Percentiles rank a stretch among this genome's conserved stretches.
Conservation (phyloP, 2,888 invertebrate genomes). For the Salticus scenicus region DNA sequence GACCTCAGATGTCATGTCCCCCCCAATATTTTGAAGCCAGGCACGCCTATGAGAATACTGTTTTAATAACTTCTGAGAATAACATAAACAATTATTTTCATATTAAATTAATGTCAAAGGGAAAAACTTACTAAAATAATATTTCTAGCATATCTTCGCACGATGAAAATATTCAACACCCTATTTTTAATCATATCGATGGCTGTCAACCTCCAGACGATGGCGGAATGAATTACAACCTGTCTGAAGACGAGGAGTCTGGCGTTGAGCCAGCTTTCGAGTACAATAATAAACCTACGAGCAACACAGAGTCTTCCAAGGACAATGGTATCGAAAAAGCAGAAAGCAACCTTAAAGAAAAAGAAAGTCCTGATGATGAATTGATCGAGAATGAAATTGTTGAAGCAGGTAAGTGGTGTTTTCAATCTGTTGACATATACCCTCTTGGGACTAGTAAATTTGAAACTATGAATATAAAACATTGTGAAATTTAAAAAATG, state of each 20-base stretch:
- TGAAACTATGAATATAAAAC: too few species aligned
- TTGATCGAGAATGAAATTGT: slow-evolving; percentile 1
- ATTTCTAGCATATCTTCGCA: slow-evolving; percentile 12
- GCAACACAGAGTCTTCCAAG: slow-evolving; percentile 50
- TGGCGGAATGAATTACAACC: slow-evolving; percentile 2
- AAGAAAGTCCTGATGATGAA: not conserved
- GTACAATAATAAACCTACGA: slow-evolving; percentile 44
- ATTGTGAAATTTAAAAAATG: too few species aligned
- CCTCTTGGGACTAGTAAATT: too few species aligned
- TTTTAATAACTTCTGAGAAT: too few species aligned
- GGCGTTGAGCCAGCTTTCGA: slow-evolving; percentile 52
- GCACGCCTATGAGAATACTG: too few species aligned
- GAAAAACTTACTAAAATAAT: too few species aligned
- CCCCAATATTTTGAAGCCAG: too few species aligned
- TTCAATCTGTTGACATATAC: too few species aligned
- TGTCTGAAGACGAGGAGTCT: slow-evolving; percentile 52
- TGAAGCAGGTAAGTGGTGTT: slow-evolving; percentile 26
- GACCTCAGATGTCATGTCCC: too few species aligned
- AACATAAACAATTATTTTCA: too few species aligned
- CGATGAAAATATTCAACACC: slow-evolving; percentile 28
- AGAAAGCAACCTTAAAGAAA: not conserved
- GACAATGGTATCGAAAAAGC: not conserved
- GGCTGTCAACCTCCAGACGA: slow-evolving; percentile 43
- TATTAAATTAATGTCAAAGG: too few species aligned
- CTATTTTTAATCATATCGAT: slow-evolving; percentile 31